These are phyloP conservation scores for Ammodramus savannarum DNA, from an alignment of 2,113 vertebrate species.

Conservation along the genomic window DNA sequence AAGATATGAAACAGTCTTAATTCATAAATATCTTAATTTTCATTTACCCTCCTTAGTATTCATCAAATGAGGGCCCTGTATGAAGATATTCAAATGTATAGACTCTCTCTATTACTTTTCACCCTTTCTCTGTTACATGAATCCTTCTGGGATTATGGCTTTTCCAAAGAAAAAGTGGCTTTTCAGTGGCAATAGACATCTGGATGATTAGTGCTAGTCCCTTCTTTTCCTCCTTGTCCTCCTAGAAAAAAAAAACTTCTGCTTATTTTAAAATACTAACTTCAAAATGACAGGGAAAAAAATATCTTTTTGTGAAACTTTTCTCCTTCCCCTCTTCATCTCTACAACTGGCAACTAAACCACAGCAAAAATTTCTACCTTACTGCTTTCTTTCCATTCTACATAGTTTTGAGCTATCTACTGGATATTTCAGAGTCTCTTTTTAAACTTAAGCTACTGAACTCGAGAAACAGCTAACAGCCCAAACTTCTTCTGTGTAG, in stretches of 20 bases:
- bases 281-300: not conserved
- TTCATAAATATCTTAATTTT: not conserved
- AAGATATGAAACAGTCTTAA: not conserved
- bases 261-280: not conserved
- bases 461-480: not conserved
- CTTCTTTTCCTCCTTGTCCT: not conserved
- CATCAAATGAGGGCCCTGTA: not conserved
- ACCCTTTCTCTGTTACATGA: not conserved
- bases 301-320: not conserved
- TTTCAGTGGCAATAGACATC: not conserved
- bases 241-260: not conserved
- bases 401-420: not conserved
- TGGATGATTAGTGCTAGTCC: not conserved
- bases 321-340: not conserved
- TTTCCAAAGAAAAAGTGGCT: not conserved
- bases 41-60: not conserved
- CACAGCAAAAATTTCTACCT: not conserved
- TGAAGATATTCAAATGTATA: not conserved
- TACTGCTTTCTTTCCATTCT: not conserved
- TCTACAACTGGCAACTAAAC: not conserved
- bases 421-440: not conserved
- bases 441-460: not conserved
- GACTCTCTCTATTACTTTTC: not conserved
- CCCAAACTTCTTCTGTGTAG: not conserved
- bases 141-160: not conserved